Conservation (phyloP, 2,113 vertebrate species). For the Crotalus tigris region DNA sequence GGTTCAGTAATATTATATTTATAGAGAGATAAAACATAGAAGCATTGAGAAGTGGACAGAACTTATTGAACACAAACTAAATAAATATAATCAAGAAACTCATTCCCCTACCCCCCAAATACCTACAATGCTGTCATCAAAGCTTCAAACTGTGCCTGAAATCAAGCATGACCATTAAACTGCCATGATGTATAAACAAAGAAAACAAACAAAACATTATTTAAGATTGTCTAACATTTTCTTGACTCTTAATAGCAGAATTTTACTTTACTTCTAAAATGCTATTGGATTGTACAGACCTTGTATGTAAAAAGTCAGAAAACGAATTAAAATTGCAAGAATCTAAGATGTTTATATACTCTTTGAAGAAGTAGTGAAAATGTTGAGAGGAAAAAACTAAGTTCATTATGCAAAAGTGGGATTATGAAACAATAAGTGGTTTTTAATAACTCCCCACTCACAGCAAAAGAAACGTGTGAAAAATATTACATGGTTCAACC, state of each 20-base stretch:
- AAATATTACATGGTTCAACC: no score
- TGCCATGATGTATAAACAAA: background rate
- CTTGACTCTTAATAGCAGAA: background rate
- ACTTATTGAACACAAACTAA: background rate
- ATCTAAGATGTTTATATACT: background rate
- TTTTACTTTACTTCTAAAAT: background rate
- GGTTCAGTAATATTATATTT: constrained; percentile 45
- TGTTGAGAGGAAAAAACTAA: background rate
- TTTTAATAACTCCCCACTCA: background rate
- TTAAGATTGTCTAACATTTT: background rate
- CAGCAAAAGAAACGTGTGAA: background rate
- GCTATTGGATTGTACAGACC: background rate
- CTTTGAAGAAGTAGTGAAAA: background rate
- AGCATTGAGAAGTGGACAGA: constrained; percentile 1
- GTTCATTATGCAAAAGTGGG: background rate
- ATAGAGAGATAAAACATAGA: constrained; percentile 38
- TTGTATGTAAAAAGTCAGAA: background rate
- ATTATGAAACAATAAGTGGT: background rate
- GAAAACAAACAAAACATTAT: background rate
- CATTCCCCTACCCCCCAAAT: background rate
- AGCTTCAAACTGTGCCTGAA: background rate
- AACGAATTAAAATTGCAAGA: background rate
- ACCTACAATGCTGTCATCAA: background rate
- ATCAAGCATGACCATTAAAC: background rate
- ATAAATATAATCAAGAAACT: background rate